Base-by-base conservation (phyloP, 2,888 invertebrate species). In the Candidula unifasciata region DNA sequence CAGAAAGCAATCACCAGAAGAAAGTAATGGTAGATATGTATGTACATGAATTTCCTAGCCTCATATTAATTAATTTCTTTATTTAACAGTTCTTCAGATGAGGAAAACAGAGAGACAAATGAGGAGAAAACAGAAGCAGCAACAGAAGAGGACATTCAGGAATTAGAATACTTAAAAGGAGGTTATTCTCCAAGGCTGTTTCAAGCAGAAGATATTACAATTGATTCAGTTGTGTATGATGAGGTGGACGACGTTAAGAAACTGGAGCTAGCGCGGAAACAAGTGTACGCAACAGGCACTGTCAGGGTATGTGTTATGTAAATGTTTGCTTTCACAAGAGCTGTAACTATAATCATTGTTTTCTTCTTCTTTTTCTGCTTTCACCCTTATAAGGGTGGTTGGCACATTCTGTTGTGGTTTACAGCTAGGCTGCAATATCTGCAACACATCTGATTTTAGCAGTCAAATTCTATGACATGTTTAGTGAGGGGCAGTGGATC, bases 101-200 rank as follows among this genome's bases (percentile, higher is more conserved):
- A 80, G 8, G 54, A 52, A 52, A 30, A 54, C 80, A 90, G 89
- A 30, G 87, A 91, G 27, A 91, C 92, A 33, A 91, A 90, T 52
- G 91, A 92, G 76, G 90, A 92, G 80, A 90, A 90, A 33, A 35
- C 77, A 18, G 86, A 89, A 80, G 87, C 94, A 89, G 93, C 94
- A 33, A 95, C 94, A 0, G 95, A 95, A 35, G 94, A 95, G 85
- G 94, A 86, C 92, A 95, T 91, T 90, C 95, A 76, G 93, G 95
- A 93, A 71, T 94, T 95, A 66, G 95, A 96, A 64, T 99, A 98
- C 94, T 95, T 95, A 81, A 93, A 95, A n/a, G 98, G 97, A 2
- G 95, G 96, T 60, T 99, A 99, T 94, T 97, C 97, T 91, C 99
- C 98, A 0, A 94, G 94, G 89, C 96, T 96, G 89, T 93, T 97